These are phyloP conservation scores for Pterobdella sp. DNA, from an alignment of 2,888 invertebrate species.

Conservation along the genomic window DNA sequence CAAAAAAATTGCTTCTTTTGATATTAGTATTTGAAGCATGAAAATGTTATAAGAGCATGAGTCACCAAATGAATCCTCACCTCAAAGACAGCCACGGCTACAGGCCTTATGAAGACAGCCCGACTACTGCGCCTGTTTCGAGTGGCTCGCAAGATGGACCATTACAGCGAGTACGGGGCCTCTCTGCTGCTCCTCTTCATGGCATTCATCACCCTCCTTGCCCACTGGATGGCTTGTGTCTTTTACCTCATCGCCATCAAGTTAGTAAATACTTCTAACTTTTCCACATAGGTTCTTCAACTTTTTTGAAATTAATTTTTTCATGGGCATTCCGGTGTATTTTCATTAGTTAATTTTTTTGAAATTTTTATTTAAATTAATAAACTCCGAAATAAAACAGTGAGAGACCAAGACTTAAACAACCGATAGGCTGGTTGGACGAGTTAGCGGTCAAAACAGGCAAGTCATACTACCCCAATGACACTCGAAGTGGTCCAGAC, in stretches of 20 bases:
- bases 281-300: too few species aligned
- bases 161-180: conserved; percentile 51
- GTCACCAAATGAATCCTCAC: not conserved
- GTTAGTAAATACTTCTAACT: too few species aligned
- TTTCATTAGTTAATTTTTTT: not conserved
- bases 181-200: conserved; percentile 50
- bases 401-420: conserved; percentile 9
- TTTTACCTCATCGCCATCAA: conserved; percentile 49
- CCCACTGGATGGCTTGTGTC: conserved; percentile 52
- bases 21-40: too few species aligned
- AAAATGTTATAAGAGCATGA: too few species aligned
- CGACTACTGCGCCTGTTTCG: conserved; percentile 48
- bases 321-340: too few species aligned
- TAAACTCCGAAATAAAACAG: not conserved
- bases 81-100: conserved; percentile 49
- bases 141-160: conserved; percentile 49
- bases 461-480: conserved; percentile 45
- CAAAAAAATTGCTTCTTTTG: too few species aligned
- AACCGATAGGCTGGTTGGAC: conserved; percentile 48
- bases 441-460: conserved; percentile 44
- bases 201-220: conserved; percentile 50
- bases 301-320: too few species aligned
- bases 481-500: conserved; percentile 48
- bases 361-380: not conserved
- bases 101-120: conserved; percentile 49